A percentile compares a stretch with the other conserved stretches of the same genome.
Evolutionary conservation across 2,888 invertebrate genomes (phyloP).

Genomic region (Chesias legatella): DNA sequence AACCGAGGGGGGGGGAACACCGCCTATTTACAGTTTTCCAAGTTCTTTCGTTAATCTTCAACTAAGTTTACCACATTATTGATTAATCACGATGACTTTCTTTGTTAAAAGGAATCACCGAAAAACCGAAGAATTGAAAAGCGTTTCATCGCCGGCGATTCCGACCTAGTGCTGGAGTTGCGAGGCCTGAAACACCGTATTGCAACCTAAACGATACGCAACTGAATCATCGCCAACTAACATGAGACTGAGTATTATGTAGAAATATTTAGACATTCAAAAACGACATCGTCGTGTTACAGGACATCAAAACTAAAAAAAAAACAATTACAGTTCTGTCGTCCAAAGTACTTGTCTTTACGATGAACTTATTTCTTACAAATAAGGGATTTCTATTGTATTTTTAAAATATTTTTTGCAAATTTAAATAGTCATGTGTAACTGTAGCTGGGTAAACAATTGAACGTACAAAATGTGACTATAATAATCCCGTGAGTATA

Average conservation of each 20-base stretch:
- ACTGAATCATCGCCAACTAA: slow-evolving; percentile 65
- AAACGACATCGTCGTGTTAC: slow-evolving; percentile 42
- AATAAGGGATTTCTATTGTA: slow-evolving; percentile 7
- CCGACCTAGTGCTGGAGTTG: slow-evolving; percentile 82
- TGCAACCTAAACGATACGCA: slow-evolving; percentile 70
- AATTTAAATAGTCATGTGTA: slow-evolving; percentile 11
- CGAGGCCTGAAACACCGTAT: slow-evolving; percentile 82
- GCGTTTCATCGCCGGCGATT: slow-evolving; percentile 83
- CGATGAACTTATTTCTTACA: slow-evolving; percentile 24
- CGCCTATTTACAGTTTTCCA: slow-evolving; percentile 20
- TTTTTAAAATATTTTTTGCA: slow-evolving; percentile 8
- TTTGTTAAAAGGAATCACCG: slow-evolving; percentile 55
- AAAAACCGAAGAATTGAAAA: slow-evolving; percentile 78
- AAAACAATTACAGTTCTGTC: slow-evolving; percentile 19
- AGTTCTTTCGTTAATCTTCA: slow-evolving; percentile 24
- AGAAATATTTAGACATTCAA: slow-evolving; percentile 61
- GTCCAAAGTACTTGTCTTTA: slow-evolving; percentile 6
- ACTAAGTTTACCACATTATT: slow-evolving; percentile 15
- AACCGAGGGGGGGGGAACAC: slow-evolving; percentile 48
- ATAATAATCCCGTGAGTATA: slow-evolving; percentile 61
- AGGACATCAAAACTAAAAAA: slow-evolving; percentile 40
- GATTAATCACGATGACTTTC: slow-evolving; percentile 11
- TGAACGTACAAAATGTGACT: slow-evolving; percentile 76
- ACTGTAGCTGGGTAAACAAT: slow-evolving; percentile 38
- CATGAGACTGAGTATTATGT: slow-evolving; percentile 78